Evolutionary conservation across 2,113 vertebrate species (phyloP), one percentile per base, ranked within the genome.

Genomic region (Sceloporus undulatus): DNA sequence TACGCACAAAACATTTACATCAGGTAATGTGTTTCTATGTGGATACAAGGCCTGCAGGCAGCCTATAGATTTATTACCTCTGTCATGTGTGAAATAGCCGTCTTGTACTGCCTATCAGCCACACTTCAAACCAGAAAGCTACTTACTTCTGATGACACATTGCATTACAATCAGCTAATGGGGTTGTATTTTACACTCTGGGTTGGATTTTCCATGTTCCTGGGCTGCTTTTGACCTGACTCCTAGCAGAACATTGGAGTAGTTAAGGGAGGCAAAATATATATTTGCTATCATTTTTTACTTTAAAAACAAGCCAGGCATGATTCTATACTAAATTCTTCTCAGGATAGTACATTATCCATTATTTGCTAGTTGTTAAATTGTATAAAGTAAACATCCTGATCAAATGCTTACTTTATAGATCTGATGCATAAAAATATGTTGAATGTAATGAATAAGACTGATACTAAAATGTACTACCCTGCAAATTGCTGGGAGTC

Each of bases 211-310:
- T 87, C 88, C 25, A 85, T 90, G 87, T 88, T 93, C 92, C 91
- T 92, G 91, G 91, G 91, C 91, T 91, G 82, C 86, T 93, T 93
- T 88, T 84, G 90, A 68, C 88, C 85, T 90, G 87, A 0, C 87
- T 74, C 90, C 87, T 75, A 84, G 88, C 85, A 87, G 73, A 82
- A 6, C 84, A 21, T 9, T 19, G 38, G 79, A 88, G 11, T 34
- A 7, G 42, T 52, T 68, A 68, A 10, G 62, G 27, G 10, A 38
- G 54, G 25, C 68, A 93, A 93, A 76, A 59, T 85, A 85, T 90
- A 91, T 95, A 91, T 95, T 94, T 93, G 90, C 91, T 92, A 87
- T 91, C 85, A 94, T 94, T 94, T 93, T 88, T 93, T 95, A 91
- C 89, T 85, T 92, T 91, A 87, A 90, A 91, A 79, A 73, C 86